A percentile compares a stretch with the other conserved stretches of the same genome.
Conservation (phyloP, 2,797 vertebrate genomes). For the Pterois miles region DNA sequence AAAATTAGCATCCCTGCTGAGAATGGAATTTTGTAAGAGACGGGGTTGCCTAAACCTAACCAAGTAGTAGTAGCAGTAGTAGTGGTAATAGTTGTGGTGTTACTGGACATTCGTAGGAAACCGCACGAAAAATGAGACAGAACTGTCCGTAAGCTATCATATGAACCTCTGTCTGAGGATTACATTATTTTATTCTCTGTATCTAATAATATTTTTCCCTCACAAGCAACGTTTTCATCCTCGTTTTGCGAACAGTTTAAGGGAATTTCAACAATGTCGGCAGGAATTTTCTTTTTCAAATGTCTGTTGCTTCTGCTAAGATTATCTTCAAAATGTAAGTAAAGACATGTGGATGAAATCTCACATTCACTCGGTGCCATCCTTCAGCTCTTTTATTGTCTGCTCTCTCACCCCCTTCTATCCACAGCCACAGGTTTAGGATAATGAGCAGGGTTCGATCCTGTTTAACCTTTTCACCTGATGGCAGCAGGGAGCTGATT, state of each 20-base stretch:
- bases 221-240: background rate
- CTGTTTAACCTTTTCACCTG: constrained; percentile 45
- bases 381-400: background rate
- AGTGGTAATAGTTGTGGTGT: too few relatives aligned
- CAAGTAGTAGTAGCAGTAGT: too few relatives aligned
- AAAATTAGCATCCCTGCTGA: too few relatives aligned
- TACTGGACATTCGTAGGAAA: background rate
- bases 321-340: background rate
- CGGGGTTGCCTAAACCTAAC: too few relatives aligned
- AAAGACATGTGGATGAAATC: constrained; percentile 5
- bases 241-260: background rate
- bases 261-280: background rate
- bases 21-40: too few relatives aligned
- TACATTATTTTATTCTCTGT: background rate
- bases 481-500: constrained; percentile 39
- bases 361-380: background rate
- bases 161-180: too few relatives aligned
- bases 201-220: background rate
- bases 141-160: too few relatives aligned
- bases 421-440: constrained; percentile 12
- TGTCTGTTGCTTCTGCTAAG: background rate
- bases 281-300: background rate
- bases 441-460: constrained; percentile 38
- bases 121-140: too few relatives aligned
- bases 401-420: background rate